Evolutionary conservation across 1,140 invertebrate species (phyloP).

Genomic region (Plectus sambesii): DNA sequence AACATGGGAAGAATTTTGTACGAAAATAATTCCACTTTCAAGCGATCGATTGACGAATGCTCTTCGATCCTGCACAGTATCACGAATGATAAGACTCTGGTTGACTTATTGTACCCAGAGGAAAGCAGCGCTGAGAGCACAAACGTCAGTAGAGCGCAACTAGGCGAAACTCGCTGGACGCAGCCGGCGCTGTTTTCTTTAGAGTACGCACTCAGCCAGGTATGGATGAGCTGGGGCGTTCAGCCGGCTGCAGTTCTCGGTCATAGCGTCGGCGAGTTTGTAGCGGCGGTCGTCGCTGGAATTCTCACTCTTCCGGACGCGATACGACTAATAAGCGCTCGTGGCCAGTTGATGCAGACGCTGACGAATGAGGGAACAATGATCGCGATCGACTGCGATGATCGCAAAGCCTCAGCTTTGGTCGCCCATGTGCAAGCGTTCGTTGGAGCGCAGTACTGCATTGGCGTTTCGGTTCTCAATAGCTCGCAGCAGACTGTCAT

Average conservation of each 20-base stretch:
- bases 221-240: constrained; percentile 13
- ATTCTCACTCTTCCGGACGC: constrained; percentile 19
- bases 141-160: constrained; percentile 12
- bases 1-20: constrained; percentile 20
- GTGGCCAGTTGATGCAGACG: constrained; percentile 22
- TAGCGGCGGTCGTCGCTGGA: constrained; percentile 17
- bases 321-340: constrained; percentile 14
- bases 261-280: constrained; percentile 26
- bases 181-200: constrained; percentile 23
- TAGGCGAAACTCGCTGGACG: constrained; percentile 15
- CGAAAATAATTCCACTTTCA: constrained; percentile 11
- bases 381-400: constrained; percentile 20
- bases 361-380: constrained; percentile 19
- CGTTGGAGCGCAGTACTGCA: no score
- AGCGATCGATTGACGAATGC: constrained; percentile 6
- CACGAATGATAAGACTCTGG: constrained; percentile 12
- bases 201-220: constrained; percentile 15
- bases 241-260: constrained; percentile 11
- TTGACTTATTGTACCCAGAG: constrained; percentile 15
- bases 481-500: constrained; percentile 23
- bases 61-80: no score
- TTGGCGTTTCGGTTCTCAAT: constrained; percentile 16
- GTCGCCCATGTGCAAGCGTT: constrained; percentile 10
- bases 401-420: no score
- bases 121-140: no score